Evolutionary conservation across 1,140 invertebrate genomes (phyloP).

Genomic region (Ephestia elutella): DNA sequence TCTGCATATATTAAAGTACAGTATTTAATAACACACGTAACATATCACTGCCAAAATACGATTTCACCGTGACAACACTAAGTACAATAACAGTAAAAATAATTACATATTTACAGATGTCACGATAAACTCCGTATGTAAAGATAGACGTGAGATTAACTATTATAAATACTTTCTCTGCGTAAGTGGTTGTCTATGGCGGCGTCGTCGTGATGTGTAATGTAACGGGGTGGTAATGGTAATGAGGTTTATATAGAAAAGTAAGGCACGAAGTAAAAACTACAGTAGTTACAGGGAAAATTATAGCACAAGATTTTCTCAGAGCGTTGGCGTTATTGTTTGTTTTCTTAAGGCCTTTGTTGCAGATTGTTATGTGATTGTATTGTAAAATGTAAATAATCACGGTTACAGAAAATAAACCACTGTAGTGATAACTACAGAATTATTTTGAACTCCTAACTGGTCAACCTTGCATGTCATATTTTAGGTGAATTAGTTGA

Average conservation of each 20-base stretch:
- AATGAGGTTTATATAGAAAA: constrained; percentile 23
- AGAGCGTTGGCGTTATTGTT: not conserved
- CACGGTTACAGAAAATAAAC: no score
- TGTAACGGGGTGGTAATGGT: not conserved
- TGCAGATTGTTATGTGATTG: no score
- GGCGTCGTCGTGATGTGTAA: not conserved
- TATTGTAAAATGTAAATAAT: no score
- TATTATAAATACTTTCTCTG: constrained; percentile 54
- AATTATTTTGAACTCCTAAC: no score
- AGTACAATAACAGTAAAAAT: constrained; percentile 4
- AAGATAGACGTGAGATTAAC: constrained; percentile 45
- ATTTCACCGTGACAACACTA: constrained; percentile 3
- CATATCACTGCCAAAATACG: constrained; percentile 1
- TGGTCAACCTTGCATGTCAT: no score
- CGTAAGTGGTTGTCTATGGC: constrained; percentile 33
- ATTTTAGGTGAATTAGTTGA: no score
- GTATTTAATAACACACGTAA: constrained; percentile 5
- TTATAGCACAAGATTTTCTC: not conserved
- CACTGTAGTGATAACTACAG: no score
- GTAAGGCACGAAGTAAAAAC: constrained; percentile 28
- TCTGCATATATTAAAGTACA: not conserved
- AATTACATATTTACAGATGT: constrained; percentile 8
- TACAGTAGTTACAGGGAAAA: constrained; percentile 17
- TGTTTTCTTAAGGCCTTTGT: not conserved
- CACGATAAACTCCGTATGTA: constrained; percentile 18